Base-by-base conservation (phyloP, 2,113 vertebrate species). In the Cichladusa arquata region DNA sequence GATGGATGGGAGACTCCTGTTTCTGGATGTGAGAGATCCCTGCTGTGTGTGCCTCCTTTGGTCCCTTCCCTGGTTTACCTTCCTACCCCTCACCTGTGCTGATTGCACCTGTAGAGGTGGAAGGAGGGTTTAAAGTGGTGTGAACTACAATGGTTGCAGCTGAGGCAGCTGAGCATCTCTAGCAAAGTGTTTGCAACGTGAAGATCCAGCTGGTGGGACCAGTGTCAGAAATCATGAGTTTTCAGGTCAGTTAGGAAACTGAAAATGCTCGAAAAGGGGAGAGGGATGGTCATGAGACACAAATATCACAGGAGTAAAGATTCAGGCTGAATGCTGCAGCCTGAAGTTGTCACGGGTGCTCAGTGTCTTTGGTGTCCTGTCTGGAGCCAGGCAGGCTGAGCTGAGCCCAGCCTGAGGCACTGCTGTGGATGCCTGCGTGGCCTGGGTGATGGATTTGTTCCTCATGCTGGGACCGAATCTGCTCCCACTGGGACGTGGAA, bases 151-250 rank as follows among this genome's bases (percentile, higher is more conserved):
- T 1, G 11, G 38, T 61, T 54, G 20, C 44, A 47, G 33, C 57
- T 34, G 73, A 56, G 45, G 62, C 82, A 53, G 65, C 10, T 16
- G 24, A 57, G 58, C 36, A 29, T 12, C 1, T 0, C 54, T 28
- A 36, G 38, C 9, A 16, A 57, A 71, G 48, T 0, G 0, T 20
- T 47, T 11, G 24, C 50, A 45, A 38, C 0, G 0, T 17, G 31
- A 25, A 60, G 67, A 51, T 70, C 12, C 42, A 48, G 23, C 45
- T 24, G 12, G 34, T 25, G 31, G 71, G 38, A 34, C 20, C 16
- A 4, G 29, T 2, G 48, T 29, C 26, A 50, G 76, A 51, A 77
- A 69, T 5, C 0, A 1, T 17, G 81, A 50, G n/a, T 34, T 78
- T 62, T 77, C 25, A n/a, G 70, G 33, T 47, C 66, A 29, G 3